Conservation (phyloP, 92 coral and sea anemone genomes). For the Anthopleura xanthogrammica region DNA sequence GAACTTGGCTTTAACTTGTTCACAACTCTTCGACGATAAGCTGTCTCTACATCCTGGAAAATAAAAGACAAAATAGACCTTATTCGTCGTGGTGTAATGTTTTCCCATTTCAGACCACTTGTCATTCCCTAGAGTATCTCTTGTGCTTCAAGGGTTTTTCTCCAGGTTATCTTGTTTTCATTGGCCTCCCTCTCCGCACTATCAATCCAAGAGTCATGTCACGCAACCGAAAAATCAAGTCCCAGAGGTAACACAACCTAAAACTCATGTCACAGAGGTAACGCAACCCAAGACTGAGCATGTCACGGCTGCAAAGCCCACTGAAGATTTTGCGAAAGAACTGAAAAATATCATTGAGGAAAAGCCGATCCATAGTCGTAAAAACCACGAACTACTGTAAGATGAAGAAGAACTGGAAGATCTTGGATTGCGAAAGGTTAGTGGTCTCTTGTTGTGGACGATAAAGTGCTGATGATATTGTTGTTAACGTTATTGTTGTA, state of each 20-base stretch:
- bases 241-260: slow-evolving; percentile 11
- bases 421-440: background rate
- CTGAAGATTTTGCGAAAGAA: slow-evolving; percentile 6
- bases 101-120: too few species aligned
- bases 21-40: background rate
- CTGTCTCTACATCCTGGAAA: background rate
- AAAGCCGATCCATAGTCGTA: background rate
- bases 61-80: background rate
- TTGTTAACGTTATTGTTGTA: background rate
- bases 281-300: slow-evolving; percentile 11
- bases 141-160: too few species aligned
- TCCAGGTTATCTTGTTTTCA: background rate
- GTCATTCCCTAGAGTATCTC: too few species aligned
- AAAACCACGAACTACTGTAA: background rate
- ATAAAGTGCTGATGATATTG: background rate
- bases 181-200: too few species aligned
- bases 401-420: slow-evolving; percentile 2
- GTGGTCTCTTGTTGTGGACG: background rate
- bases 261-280: background rate
- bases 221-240: background rate
- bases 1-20: background rate
- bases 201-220: background rate
- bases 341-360: background rate
- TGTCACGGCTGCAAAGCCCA: background rate
- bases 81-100: too few species aligned